Base-by-base conservation (phyloP, 2,888 invertebrate genomes). In the Tribolium freemani region DNA sequence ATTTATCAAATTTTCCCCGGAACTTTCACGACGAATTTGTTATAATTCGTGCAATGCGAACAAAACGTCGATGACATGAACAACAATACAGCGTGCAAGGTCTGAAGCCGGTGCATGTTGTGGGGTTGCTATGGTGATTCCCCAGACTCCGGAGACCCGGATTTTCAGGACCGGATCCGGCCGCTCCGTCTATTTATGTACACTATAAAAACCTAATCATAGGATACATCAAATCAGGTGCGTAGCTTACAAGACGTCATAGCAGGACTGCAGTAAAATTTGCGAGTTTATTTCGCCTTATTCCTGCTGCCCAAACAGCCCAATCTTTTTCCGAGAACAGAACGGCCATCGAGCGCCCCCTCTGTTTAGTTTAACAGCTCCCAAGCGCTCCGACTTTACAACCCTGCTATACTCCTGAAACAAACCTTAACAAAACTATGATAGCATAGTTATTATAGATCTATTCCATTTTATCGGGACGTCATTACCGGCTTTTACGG, bases 131-230 rank as follows among this genome's bases (percentile, higher is more conserved):
- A 79, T 79, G 79, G 79, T 75, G 73, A 79, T 76, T 78, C 76
- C 79, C 79, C 78, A 76, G 77, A 77, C 79, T 79, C 79, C 69
- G 72, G 79, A 79, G 79, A 76, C 79, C 79, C 74, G 77, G 79
- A 79, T 77, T 75, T 78, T 79, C 77, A 76, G 77, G 77, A 72
- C 76, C 77, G 75, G 75, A 79, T 77, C 75, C 75, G 73, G 69
- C 11, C 56, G 53, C 48, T 48, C 53, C 50, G 48, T 13, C 13
- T 72, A 72, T 72, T 72, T 72, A 72, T 72, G 64, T 72, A 64
- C 64, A 57, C 72, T 58, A 69, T 69, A 72, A 72, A 72, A 72
- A 72, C 64, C 72, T 72, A 72, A 72, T 72, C 72, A 72, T 72
- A 64, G 9, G 64, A 64, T 57, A 26, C 26, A 54, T 69, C 53